A percentile compares a stretch with the other conserved stretches of the same genome.
These are phyloP conservation scores for Takifugu ocellatus DNA, from an alignment of 2,797 vertebrate species.

Conservation along the genomic window DNA sequence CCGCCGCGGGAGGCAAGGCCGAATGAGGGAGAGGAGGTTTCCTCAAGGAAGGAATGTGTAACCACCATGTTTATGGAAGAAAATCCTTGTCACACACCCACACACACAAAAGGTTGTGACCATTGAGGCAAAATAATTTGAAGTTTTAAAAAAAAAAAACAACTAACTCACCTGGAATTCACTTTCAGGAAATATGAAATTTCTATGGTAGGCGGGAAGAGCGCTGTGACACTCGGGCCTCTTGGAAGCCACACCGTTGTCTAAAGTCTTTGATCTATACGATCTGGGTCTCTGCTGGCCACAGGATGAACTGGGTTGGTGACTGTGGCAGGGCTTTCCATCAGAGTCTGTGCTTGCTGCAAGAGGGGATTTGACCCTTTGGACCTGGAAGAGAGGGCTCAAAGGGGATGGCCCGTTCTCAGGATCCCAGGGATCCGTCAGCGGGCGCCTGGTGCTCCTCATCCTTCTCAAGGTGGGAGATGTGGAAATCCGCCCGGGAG, in stretches of 20 bases:
- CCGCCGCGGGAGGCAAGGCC: slow-evolving; percentile 59
- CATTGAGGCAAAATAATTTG: neutral
- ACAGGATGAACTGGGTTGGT: slow-evolving; percentile 25
- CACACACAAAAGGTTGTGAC: slow-evolving; percentile 7
- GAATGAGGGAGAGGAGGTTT: slow-evolving; percentile 44
- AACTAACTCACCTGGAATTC: slow-evolving; percentile 65
- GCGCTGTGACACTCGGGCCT: slow-evolving; percentile 39
- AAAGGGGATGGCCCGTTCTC: slow-evolving; percentile 46
- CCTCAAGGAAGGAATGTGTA: slow-evolving; percentile 62
- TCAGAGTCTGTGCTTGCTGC: slow-evolving; percentile 51
- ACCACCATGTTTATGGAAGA: slow-evolving; percentile 49
- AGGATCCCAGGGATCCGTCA: slow-evolving; percentile 41
- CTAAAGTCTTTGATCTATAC: slow-evolving; percentile 69
- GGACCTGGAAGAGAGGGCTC: slow-evolving; percentile 42
- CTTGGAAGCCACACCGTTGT: slow-evolving; percentile 48
- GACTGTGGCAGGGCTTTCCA: slow-evolving; percentile 36
- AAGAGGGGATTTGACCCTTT: slow-evolving; percentile 65
- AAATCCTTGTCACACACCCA: slow-evolving; percentile 1
- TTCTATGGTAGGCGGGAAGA: slow-evolving; percentile 34
- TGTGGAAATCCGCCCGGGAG: slow-evolving; percentile 83
- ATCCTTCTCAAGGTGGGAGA: slow-evolving; percentile 86
- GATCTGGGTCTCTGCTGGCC: slow-evolving; percentile 52
- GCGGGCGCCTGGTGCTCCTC: slow-evolving; percentile 70
- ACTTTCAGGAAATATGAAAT: slow-evolving; percentile 45
- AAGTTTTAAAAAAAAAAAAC: neutral